Conservation (phyloP, 2,888 invertebrate species). For the Elysia crispata region DNA sequence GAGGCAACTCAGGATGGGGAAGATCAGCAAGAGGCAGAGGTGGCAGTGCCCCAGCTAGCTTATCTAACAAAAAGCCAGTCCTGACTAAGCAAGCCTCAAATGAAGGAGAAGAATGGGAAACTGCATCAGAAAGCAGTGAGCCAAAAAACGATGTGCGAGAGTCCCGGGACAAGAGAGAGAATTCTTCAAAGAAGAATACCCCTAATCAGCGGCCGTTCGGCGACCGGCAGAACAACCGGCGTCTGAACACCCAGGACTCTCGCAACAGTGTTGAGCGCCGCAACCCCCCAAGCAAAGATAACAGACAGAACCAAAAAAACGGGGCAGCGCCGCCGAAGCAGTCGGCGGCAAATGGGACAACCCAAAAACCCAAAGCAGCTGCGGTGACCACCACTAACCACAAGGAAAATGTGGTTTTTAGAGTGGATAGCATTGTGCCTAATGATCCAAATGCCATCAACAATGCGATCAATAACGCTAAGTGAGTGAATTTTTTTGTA, state of each 20-base stretch:
- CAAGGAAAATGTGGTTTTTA: slow-evolving; percentile 77
- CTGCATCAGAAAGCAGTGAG: slow-evolving; percentile 88
- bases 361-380: slow-evolving; percentile 62
- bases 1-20: slow-evolving; percentile 75
- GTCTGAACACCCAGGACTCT: slow-evolving; percentile 52
- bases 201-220: slow-evolving; percentile 76
- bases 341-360: slow-evolving; percentile 57
- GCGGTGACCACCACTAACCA: slow-evolving; percentile 61
- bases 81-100: slow-evolving; percentile 76
- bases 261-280: slow-evolving; percentile 56
- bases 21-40: slow-evolving; percentile 80
- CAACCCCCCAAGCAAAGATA: slow-evolving; percentile 52
- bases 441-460: slow-evolving; percentile 80
- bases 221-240: slow-evolving; percentile 66
- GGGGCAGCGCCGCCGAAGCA: slow-evolving; percentile 70
- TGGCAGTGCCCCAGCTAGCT: slow-evolving; percentile 58
- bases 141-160: slow-evolving; percentile 71
- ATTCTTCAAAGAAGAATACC: slow-evolving; percentile 73
- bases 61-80: slow-evolving; percentile 64
- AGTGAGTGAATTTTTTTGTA: slow-evolving; percentile 59
- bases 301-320: slow-evolving; percentile 60
- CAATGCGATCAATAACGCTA: slow-evolving; percentile 77
- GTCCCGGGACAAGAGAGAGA: slow-evolving; percentile 53
- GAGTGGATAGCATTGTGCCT: slow-evolving; percentile 81
- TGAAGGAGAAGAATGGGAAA: slow-evolving; percentile 85